Base-by-base conservation (phyloP, 2,888 invertebrate species). In the Neoaliturus tenellus region DNA sequence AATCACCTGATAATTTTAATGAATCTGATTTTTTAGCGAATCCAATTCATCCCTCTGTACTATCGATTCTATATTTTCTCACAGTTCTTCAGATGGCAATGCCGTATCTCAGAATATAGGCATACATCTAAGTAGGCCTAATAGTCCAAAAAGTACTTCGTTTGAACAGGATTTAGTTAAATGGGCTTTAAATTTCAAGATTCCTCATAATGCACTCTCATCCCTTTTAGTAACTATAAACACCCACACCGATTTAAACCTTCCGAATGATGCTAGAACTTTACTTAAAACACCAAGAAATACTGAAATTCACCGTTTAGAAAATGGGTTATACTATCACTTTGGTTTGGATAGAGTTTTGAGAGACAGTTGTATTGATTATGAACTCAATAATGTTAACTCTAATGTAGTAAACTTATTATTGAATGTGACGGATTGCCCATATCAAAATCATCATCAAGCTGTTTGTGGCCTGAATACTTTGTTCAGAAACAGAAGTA, bases 391-490 rank as follows among this genome's bases (percentile, higher is more conserved):
- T 12, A 14, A 75, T n/a, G 41, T 75, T 20, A 81, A 83, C 35
- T 44, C 41, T 17, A 1, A 35, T 28, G 25, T 51, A 8, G 8
- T 62, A 31, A 80, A 67, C 33, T 20, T 81, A 23, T 23, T 51
- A 5, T 20, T 78, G n/a, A 67, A 81, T 31, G 71, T 20, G 81
- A 84, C 58, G 73, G 81, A 20, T 44, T 84, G 31, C 81, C 31
- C 41, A 55, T 81, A 39, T 28, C 48, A 4, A 80, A 58, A 58
- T 81, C 80, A n/a, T 55, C 67, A 17, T 58, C 81, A 80, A 55
- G 41, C 14, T 31, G 71, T 28, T 80, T 81, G 12, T 84, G 82
- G 84, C 84, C 84, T 23, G 81, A 39, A 84, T 84, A 73, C 39
- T 81, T 4, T 41, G 81, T 25, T 41, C 71, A 10, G 55, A 71